Conservation (phyloP, 2,113 vertebrate genomes). For the Terrapene triunguis region DNA sequence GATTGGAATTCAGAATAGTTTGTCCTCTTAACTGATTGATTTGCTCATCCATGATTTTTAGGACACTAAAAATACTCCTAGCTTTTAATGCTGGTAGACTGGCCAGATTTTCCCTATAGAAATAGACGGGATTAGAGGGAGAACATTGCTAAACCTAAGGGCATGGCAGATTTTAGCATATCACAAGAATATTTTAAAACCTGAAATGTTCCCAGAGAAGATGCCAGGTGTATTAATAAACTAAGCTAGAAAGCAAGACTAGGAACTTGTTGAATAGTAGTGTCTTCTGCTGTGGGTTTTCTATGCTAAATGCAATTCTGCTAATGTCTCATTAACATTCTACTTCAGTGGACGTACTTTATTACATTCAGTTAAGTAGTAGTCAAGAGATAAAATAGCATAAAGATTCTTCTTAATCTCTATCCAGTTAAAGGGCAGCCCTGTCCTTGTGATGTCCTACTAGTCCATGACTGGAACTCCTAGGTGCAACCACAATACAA, state of each 20-base stretch:
- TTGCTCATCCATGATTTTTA: not conserved
- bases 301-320: not conserved
- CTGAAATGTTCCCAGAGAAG: conserved; percentile 9
- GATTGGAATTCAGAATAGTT: not conserved
- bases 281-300: not conserved
- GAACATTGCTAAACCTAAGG: not conserved
- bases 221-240: conserved; percentile 27
- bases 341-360: not conserved
- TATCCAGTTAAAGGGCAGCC: not conserved
- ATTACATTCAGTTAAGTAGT: not conserved
- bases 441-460: not conserved
- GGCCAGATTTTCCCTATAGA: not conserved
- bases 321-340: not conserved
- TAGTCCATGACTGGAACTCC: not conserved
- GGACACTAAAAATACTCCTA: not conserved
- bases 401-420: not conserved
- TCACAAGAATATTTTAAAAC: not conserved
- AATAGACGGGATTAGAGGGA: not conserved
- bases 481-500: not conserved
- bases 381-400: not conserved
- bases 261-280: not conserved
- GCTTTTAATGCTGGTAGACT: not conserved
- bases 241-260: not conserved
- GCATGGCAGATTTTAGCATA: not conserved
- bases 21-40: not conserved